Base-by-base conservation (phyloP, 2,888 invertebrate species). In the Tholera decimalis region DNA sequence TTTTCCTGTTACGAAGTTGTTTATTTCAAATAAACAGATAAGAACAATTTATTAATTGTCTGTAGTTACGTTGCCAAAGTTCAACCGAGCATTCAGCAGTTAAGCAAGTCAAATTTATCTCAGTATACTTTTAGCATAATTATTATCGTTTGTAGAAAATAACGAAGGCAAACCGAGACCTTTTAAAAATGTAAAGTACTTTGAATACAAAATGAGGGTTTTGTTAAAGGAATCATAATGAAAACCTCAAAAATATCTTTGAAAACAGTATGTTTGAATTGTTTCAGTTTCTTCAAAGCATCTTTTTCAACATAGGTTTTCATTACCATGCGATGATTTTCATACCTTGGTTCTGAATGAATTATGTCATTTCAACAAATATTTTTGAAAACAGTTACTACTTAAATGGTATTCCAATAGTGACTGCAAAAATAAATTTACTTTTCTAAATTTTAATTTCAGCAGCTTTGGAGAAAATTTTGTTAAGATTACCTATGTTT, bases 121-220 rank as follows among this genome's bases (percentile, higher is more conserved):
- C 13, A n/a, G 55, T 28, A 39, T 56, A 49, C 49, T 54, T 53
- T 55, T 44, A 64, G 53, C n/a, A 59, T 77, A 74, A 77, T 66
- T 63, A 69, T 64, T 57, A 74, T 74, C 65, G 61, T 70, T 65
- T 69, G 54, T 54, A 69, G 43, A 57, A 70, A 77, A 74, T 74
- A 74, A 65, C 37, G 74, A 78, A 50, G 54, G 43, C 37, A 50
- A 56, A 61, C 51, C 61, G 13, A 8, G 64, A 43, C 50, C 59
- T 78, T 76, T 77, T 66, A 78, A 77, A 73, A 65, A 78, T 78
- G 65, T 63, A 60, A 66, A 78, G 65, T 44, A 63, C 61, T 56
- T 59, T 57, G 70, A 77, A 78, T 78, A 74, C 50, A 50, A 49
- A 77, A 75, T 73, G 62, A 70, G 62, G 30, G 56, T 50, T 63